Base-by-base conservation (phyloP, 2,888 invertebrate species). In the Torymus texanus region DNA sequence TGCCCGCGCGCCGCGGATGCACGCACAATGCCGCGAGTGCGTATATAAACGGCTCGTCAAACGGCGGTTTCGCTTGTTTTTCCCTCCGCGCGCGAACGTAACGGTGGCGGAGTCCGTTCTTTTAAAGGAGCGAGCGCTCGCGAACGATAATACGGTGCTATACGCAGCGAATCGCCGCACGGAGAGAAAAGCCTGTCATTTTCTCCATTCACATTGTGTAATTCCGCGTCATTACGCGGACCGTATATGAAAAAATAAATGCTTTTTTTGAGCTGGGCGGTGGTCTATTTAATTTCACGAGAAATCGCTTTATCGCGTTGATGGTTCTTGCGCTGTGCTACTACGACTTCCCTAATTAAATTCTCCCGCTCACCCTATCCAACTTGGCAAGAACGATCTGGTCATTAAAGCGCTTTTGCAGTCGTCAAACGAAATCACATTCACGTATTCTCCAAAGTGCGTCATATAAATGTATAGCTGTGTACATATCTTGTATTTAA, bases 151-250 rank as follows among this genome's bases (percentile, higher is more conserved):
- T 62, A 78, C 62, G 62, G 55, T 67, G 62, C 50, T 67, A 21
- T 21, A 21, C 21, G 21, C 12, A 3, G 11, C 5, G 41, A 29
- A 0, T 58, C 18, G 51, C 53, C 14, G 21, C n/a, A 21, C 21
- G 1, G 56, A 74, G 51, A 63, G 61, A 55, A 77, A 74, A 74
- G 55, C 29, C 68, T 63, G 74, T 74, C 68, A 70, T 74, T 78
- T 74, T 13, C 68, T 78, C 53, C 41, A 74, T 70, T 56, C 66
- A 55, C 66, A 71, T 79, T 79, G 75, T 67, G 67, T 75, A 79
- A 79, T 79, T 79, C 62, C 16, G 24, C 56, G 59, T 65, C 29
- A 71, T 75, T 75, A 72, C 51, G n/a, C 58, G 56, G 16, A 13
- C n/a, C 21, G 58, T 14, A 11, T 14, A 59, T 55, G 24, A 62